Base-by-base conservation (phyloP, 2,113 vertebrate genomes). In the Sylvilagus bachmani region DNA sequence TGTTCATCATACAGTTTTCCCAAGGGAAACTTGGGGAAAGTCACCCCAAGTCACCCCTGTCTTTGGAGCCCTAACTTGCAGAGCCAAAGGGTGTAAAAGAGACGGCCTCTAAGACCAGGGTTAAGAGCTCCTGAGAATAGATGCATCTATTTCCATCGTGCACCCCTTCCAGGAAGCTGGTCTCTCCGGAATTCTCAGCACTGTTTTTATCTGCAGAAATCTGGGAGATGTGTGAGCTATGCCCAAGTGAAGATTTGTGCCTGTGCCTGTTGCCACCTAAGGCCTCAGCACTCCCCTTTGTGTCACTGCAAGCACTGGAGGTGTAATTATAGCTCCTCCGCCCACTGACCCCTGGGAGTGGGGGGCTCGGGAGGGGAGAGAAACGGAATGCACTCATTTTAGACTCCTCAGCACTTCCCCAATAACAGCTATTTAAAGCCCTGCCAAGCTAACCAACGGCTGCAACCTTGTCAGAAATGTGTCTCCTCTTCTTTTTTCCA, bases 81-180 rank as follows among this genome's bases (percentile, higher is more conserved):
- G 31, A 82, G 6, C 38, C 55, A 10, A 91, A 78, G 58, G 83
- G 87, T 49, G 64, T 83, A 49, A 89, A 90, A 96, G 96, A 95
- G 70, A 27, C 62, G 22, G 62, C 51, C 83, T 79, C 49, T 77
- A 94, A 96, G 33, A 21, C 29, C 14, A 88, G 75, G 89, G 78
- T 96, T 93, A 89, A 14, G 90, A 71, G 71, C 5, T 86, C 55
- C 78, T 97, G 92, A 97, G 98, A 98, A 98, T 97, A 98, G 97
- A 96, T 55, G 13, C 10, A 81, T 96, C 97, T 97, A 95, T 98
- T 98, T 97, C 88, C 95, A 95, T 86, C 64, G 88, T 96, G 96
- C 61, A 69, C 8, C 84, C 82, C 91, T 97, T 81, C 78, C 85
- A 80, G 92, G 88, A 93, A 71, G 92, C 82, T 96, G 93, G 73